Evolutionary conservation across 1,140 invertebrate genomes (phyloP).

Genomic region (Tigriopus japonicus): DNA sequence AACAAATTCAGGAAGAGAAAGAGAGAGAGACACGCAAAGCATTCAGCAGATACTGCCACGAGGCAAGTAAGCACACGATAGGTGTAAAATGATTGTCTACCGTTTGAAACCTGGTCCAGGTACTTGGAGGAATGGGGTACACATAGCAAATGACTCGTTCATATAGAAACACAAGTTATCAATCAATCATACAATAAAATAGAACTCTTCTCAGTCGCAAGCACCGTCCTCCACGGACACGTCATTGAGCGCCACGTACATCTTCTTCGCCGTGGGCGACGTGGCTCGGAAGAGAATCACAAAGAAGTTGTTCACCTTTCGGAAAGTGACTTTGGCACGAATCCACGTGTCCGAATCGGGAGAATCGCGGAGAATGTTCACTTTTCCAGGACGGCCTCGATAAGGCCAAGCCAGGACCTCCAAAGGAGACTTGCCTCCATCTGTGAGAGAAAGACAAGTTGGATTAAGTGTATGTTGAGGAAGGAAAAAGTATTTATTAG

Average conservation of each 20-base stretch:
- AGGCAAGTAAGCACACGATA: no score
- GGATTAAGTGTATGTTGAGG: not conserved
- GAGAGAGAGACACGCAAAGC: no score
- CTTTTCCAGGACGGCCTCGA: not conserved
- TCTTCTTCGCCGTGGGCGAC: not conserved
- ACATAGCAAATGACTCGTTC: no score
- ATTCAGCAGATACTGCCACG: no score
- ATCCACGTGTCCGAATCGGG: conserved; percentile 4
- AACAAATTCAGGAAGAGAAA: no score
- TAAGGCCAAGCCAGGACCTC: conserved; percentile 7
- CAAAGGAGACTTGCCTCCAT: not conserved
- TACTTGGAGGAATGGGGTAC: no score
- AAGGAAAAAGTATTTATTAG: no score
- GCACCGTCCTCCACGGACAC: not conserved
- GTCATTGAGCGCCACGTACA: conserved; percentile 7
- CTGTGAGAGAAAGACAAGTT: not conserved
- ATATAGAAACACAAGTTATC: no score
- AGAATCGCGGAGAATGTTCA: conserved; percentile 4
- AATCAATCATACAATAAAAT: no score
- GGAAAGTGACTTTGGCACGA: conserved; percentile 4
- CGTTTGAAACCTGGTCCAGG: no score
- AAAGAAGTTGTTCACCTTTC: conserved; percentile 10
- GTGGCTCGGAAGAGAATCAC: not conserved
- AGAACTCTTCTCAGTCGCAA: not conserved
- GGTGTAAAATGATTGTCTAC: no score